phyloP scores from a whole-genome alignment of 2,113 vertebrate genomes.

The Ceyx melanurus region DNA sequence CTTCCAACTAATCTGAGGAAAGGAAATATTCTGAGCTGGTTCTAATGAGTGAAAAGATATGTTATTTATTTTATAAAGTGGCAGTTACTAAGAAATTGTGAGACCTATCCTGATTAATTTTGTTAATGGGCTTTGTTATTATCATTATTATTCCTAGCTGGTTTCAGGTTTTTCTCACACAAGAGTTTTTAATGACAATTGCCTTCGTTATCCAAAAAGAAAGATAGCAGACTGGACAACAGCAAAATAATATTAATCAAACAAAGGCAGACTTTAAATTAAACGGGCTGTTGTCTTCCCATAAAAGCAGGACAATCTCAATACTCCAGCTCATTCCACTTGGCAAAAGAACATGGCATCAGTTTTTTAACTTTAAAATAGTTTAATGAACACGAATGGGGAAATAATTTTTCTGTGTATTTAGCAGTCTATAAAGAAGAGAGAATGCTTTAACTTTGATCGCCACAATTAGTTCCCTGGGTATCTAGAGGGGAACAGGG shows the following conservation, averaged over 20 bases:
- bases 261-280: slow-evolving; percentile 65
- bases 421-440: slow-evolving; percentile 80
- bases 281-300: slow-evolving; percentile 42
- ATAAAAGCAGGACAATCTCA: slow-evolving; percentile 61
- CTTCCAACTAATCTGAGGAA: slow-evolving; percentile 44
- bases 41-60: slow-evolving; percentile 24
- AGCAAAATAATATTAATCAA: slow-evolving; percentile 68
- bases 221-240: slow-evolving; percentile 57
- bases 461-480: slow-evolving; percentile 82
- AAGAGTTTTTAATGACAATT: slow-evolving; percentile 54
- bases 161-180: slow-evolving; percentile 53
- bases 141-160: slow-evolving; percentile 20
- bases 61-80: slow-evolving; percentile 22
- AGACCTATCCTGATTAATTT: slow-evolving; percentile 44
- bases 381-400: slow-evolving; percentile 78
- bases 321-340: slow-evolving; percentile 56
- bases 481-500: slow-evolving; percentile 72
- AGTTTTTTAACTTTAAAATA: slow-evolving; percentile 79
- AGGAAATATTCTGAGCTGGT: slow-evolving; percentile 33
- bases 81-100: slow-evolving; percentile 19
- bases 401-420: slow-evolving; percentile 75
- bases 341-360: slow-evolving; percentile 63
- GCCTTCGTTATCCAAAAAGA: slow-evolving; percentile 55
- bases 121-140: slow-evolving; percentile 58
- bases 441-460: slow-evolving; percentile 81